phyloP scores from a whole-genome alignment of 2,113 vertebrate genomes.

The Podiceps cristatus region DNA sequence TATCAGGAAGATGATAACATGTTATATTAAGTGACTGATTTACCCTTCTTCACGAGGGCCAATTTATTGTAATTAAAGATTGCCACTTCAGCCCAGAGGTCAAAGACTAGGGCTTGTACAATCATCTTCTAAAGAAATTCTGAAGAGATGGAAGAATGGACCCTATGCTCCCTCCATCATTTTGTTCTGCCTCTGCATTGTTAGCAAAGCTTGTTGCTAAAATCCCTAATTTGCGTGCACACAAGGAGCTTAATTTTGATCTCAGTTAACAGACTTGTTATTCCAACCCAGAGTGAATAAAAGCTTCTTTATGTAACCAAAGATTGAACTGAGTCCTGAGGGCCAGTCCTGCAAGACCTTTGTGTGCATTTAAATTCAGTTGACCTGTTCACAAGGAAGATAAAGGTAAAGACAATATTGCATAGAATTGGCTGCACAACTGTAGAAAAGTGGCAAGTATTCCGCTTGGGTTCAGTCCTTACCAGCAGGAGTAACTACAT shows the following conservation, averaged over 20 bases:
- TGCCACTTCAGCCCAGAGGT: slow-evolving; percentile 16
- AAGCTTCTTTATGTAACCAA: not conserved
- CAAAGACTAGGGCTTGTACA: slow-evolving; percentile 32
- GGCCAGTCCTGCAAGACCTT: not conserved
- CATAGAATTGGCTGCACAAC: not conserved
- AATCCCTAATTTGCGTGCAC: not conserved
- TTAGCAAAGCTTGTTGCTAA: slow-evolving; percentile 8
- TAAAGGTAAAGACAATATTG: not conserved
- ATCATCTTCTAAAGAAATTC: slow-evolving; percentile 34
- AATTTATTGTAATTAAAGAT: slow-evolving; percentile 51
- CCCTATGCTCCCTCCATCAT: not conserved
- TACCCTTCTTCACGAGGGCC: not conserved
- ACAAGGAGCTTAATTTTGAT: slow-evolving; percentile 36
- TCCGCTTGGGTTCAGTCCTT: not conserved
- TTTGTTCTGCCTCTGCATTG: not conserved
- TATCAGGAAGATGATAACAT: not conserved
- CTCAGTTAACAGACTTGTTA: not conserved
- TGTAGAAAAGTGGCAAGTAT: not conserved
- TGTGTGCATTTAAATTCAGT: not conserved
- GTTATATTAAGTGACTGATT: not conserved
- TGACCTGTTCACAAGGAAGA: not conserved
- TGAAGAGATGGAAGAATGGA: not conserved
- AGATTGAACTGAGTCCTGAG: not conserved
- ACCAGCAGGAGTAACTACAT: not conserved
- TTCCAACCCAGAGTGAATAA: not conserved